phyloP scores from a whole-genome alignment of 2,113 vertebrate species.

The Eulemur rufifrons region DNA sequence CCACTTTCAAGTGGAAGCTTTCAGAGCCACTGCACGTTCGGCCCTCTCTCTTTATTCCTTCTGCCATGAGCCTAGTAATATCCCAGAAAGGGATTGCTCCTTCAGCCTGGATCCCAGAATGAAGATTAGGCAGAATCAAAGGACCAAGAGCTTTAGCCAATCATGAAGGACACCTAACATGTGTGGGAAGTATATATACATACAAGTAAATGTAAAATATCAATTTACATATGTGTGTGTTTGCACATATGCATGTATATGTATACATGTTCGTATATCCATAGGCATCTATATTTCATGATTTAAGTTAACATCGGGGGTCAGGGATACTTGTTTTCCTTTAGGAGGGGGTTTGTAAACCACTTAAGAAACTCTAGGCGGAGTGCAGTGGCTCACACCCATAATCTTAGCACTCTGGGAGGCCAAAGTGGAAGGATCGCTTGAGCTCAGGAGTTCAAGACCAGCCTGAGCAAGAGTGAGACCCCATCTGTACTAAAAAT shows the following conservation, averaged over 20 bases:
- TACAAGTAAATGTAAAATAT: neutral
- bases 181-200: neutral
- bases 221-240: neutral
- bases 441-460: no score
- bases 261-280: neutral
- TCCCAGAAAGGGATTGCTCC: neutral
- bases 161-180: neutral
- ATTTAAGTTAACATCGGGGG: neutral
- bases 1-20: neutral
- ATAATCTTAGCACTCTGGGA: no score
- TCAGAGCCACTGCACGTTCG: neutral
- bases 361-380: neutral
- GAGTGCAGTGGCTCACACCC: no score
- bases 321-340: neutral
- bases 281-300: neutral
- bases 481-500: no score
- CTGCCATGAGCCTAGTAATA: neutral
- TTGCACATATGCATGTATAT: fast-evolving
- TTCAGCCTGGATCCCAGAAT: neutral
- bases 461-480: no score
- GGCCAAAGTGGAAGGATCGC: no score
- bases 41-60: neutral
- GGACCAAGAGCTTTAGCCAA: neutral
- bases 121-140: neutral
- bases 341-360: neutral